phyloP scores from a whole-genome alignment of 2,888 invertebrate species.

The Chymomyza amoena region DNA sequence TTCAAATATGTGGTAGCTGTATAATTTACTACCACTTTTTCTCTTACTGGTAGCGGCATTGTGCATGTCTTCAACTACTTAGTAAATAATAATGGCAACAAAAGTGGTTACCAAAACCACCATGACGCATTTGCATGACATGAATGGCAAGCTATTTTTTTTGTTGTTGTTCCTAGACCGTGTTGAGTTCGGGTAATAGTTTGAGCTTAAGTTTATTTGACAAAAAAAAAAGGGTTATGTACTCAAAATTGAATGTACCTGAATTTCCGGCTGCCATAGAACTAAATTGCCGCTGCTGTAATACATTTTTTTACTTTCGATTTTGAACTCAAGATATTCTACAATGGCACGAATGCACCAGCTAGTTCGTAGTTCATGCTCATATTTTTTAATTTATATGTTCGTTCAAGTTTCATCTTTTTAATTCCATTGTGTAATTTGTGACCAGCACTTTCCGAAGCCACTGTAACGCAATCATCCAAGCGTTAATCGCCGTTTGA shows the following conservation, averaged over 20 bases:
- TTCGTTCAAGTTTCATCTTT: conserved; percentile 34
- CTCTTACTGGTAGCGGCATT: background rate
- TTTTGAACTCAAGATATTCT: background rate
- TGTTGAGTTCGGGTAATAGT: background rate
- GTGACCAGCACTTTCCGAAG: conserved; percentile 68
- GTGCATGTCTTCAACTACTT: conserved; percentile 70
- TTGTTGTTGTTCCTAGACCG: background rate
- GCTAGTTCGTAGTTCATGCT: too few species aligned
- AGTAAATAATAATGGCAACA: conserved; percentile 52
- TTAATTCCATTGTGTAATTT: conserved; percentile 64
- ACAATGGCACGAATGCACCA: too few species aligned
- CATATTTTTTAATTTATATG: background rate
- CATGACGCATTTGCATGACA: conserved; percentile 59
- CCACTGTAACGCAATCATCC: conserved; percentile 54
- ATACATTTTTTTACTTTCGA: too few species aligned
- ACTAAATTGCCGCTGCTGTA: background rate
- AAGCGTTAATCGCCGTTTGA: conserved; percentile 75
- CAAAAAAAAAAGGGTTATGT: conserved; percentile 1
- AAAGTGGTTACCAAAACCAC: conserved; percentile 44
- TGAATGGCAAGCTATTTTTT: conserved; percentile 27
- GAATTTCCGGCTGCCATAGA: conserved; percentile 12
- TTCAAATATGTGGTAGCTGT: conserved; percentile 20
- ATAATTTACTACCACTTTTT: conserved; percentile 27
- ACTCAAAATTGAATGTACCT: conserved; percentile 7
- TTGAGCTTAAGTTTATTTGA: background rate